A percentile compares a stretch with the other conserved stretches of the same genome.
phyloP scores from a whole-genome alignment of 2,113 vertebrate species.

The Paracanthobrama guichenoti region DNA sequence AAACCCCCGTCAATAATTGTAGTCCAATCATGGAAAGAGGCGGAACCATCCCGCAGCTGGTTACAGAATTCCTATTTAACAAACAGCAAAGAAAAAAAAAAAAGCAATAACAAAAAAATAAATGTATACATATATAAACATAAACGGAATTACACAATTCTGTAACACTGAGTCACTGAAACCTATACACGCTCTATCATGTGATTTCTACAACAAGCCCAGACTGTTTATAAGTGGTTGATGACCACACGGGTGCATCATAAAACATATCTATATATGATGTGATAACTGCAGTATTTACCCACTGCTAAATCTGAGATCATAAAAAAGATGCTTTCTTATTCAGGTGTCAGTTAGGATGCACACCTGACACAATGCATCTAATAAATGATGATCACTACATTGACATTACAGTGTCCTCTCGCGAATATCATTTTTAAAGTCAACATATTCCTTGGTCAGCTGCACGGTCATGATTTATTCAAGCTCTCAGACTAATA shows the following conservation, averaged over 20 bases:
- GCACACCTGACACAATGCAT: neutral
- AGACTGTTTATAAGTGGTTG: neutral
- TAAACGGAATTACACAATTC: too few species aligned
- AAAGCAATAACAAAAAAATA: too few species aligned
- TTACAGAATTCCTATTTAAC: too few species aligned
- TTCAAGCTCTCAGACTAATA: neutral
- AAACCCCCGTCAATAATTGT: too few species aligned
- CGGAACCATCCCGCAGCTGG: too few species aligned
- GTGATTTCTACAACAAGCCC: neutral
- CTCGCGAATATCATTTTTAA: neutral
- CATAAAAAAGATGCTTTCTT: neutral
- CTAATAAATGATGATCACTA: neutral
- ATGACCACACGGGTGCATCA: neutral
- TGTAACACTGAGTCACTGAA: neutral
- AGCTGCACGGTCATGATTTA: neutral
- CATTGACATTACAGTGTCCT: neutral
- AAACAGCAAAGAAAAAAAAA: too few species aligned
- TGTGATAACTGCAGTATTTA: neutral
- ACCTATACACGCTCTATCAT: too few species aligned
- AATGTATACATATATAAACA: too few species aligned
- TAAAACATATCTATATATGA: neutral
- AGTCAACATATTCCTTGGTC: neutral
- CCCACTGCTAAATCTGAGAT: neutral
- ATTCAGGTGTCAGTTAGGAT: neutral
- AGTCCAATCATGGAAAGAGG: too few species aligned